Evolutionary conservation across 1,140 invertebrate genomes (phyloP).

Genomic region (Drosophila varians): DNA sequence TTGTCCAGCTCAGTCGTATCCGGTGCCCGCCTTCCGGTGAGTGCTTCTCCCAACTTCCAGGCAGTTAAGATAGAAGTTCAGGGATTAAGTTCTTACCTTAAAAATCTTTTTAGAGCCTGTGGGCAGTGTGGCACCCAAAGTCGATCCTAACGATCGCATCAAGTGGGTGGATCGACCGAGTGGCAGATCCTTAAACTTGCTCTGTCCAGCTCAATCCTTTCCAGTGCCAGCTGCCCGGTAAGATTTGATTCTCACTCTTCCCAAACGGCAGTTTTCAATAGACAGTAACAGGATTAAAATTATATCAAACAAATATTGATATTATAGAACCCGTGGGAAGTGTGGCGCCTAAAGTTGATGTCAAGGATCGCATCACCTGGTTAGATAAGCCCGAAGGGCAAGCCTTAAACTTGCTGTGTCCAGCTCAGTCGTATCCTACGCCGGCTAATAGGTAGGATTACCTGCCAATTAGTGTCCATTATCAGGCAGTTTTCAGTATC

Average conservation of each 20-base stretch:
- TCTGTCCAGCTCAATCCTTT: conserved; percentile 88
- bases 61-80: conserved; percentile 15
- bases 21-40: conserved; percentile 87
- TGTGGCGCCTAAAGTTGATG: conserved; percentile 87
- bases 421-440: conserved; percentile 88
- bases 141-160: conserved; percentile 87
- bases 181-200: conserved; percentile 83
- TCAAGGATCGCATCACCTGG: conserved; percentile 86
- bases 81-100: not conserved
- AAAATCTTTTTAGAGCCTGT: conserved; percentile 87
- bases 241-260: conserved; percentile 12
- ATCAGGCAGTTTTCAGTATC: conserved; percentile 51
- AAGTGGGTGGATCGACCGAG: conserved; percentile 64
- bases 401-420: conserved; percentile 84
- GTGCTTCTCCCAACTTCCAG: conserved; percentile 36
- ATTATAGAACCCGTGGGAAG: conserved; percentile 85
- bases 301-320: not conserved
- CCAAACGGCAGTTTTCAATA: conserved; percentile 44
- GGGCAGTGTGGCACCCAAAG: conserved; percentile 89
- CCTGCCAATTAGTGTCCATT: conserved; percentile 71
- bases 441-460: conserved; percentile 86
- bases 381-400: conserved; percentile 84
- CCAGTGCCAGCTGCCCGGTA: conserved; percentile 87
- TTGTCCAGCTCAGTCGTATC: conserved; percentile 88
- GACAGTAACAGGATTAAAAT: no score